Evolutionary conservation across 37 sponge, comb jelly and placozoan genomes (phyloP).

Genomic region (Diacarnus erythraeanus): DNA sequence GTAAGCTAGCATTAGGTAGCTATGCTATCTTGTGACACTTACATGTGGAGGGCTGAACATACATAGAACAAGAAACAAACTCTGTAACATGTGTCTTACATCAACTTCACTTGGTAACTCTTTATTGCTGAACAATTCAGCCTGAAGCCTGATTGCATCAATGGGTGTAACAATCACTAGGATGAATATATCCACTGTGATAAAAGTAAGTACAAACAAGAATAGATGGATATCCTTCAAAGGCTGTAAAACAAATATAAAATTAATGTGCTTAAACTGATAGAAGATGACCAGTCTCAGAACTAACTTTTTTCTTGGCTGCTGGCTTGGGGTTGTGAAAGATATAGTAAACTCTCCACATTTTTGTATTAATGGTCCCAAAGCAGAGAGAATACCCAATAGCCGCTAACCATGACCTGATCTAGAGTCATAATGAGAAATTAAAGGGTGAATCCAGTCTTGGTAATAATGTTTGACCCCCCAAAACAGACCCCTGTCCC

Average conservation of each 20-base stretch:
- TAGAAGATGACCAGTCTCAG: too few species aligned
- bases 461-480: background rate
- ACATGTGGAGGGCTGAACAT: too few species aligned
- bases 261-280: background rate
- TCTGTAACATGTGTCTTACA: conserved; percentile 8
- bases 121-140: background rate
- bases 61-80: background rate
- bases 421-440: conserved; percentile 7
- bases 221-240: conserved; percentile 50
- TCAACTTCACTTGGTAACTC: conserved; percentile 5
- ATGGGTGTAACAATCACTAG: background rate
- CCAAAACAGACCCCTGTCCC: too few species aligned
- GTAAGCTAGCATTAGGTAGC: too few species aligned
- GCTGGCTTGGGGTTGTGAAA: conserved; percentile 29
- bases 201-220: conserved; percentile 16
- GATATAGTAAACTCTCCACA: conserved; percentile 58
- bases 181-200: conserved; percentile 28
- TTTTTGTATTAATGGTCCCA: conserved; percentile 54
- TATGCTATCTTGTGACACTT: too few species aligned
- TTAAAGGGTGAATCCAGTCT: background rate
- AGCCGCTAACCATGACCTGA: conserved; percentile 27
- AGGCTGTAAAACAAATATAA: conserved; percentile 9
- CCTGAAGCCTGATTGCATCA: background rate
- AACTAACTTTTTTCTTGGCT: conserved; percentile 13
- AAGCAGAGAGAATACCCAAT: conserved; percentile 32